Conservation (phyloP, 1,140 invertebrate genomes). For the Cardiocondyla obscurior region DNA sequence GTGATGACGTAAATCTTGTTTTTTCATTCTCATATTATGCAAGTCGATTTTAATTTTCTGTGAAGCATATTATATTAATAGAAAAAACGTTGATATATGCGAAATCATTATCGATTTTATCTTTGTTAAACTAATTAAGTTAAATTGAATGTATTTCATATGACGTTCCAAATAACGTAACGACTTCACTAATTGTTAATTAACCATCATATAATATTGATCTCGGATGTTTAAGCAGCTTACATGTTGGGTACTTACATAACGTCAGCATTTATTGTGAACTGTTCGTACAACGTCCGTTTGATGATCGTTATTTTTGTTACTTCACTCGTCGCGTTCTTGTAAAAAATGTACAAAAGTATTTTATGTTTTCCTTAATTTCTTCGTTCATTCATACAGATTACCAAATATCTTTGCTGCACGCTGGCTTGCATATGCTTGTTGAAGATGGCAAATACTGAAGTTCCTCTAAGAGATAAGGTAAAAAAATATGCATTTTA, state of each 20-base stretch:
- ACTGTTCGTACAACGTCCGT: background rate
- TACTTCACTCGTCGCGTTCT: background rate
- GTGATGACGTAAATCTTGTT: background rate
- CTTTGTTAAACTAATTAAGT: conserved; percentile 2
- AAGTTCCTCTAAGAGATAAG: conserved; percentile 47
- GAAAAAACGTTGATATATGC: background rate
- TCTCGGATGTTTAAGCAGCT: conserved; percentile 56
- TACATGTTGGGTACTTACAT: conserved; percentile 53
- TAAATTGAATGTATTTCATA: background rate
- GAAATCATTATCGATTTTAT: conserved; percentile 6
- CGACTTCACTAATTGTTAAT: conserved; percentile 60
- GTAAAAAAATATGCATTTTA: conserved; percentile 39
- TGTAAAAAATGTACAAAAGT: background rate
- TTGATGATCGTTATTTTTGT: conserved; percentile 1
- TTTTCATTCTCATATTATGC: background rate
- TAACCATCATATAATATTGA: conserved; percentile 65
- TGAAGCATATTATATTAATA: background rate
- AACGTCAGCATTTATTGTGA: conserved; percentile 46
- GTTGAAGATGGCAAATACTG: conserved; percentile 33
- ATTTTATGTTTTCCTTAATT: background rate
- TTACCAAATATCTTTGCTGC: conserved; percentile 60
- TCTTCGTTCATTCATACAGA: conserved; percentile 43
- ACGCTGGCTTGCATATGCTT: conserved; percentile 54
- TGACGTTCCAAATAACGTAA: conserved; percentile 1
- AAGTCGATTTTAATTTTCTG: background rate